These are phyloP conservation scores for Leiothrix lutea DNA, from an alignment of 2,113 vertebrate species.

Conservation along the genomic window DNA sequence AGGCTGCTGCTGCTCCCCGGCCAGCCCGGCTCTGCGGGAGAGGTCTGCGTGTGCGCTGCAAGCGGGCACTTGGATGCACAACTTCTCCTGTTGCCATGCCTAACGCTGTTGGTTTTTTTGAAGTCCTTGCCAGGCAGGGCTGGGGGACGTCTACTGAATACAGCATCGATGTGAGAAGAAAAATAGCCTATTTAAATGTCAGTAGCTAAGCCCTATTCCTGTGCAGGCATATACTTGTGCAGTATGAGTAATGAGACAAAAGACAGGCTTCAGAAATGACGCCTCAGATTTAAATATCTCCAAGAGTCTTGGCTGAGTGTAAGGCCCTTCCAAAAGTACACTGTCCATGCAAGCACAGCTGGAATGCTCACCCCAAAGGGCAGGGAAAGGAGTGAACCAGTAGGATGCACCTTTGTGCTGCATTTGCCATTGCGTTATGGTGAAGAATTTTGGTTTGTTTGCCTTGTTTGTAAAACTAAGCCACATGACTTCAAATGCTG, in stretches of 20 bases:
- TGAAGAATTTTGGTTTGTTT: background rate
- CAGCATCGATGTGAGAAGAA: slow-evolving; percentile 8
- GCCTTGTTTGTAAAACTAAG: background rate
- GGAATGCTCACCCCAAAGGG: background rate
- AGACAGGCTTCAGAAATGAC: slow-evolving; percentile 5
- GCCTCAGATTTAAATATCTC: background rate
- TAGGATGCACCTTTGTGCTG: background rate
- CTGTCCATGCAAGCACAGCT: background rate
- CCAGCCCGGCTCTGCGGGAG: background rate
- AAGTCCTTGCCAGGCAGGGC: slow-evolving; percentile 14
- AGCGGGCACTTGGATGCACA: background rate
- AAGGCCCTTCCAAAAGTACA: background rate
- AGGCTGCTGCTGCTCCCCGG: background rate
- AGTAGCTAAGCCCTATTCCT: slow-evolving; percentile 18
- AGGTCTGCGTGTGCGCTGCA: background rate
- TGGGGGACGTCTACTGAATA: slow-evolving; percentile 42
- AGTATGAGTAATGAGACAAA: slow-evolving; percentile 26
- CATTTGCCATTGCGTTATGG: background rate
- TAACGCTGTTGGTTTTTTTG: background rate
- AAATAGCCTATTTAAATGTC: slow-evolving; percentile 59
- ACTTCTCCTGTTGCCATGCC: background rate
- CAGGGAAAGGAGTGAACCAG: background rate
- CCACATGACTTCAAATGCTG: background rate
- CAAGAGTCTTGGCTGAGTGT: background rate
- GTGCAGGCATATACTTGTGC: background rate